Evolutionary conservation across 2,797 vertebrate genomes (phyloP).

Genomic region (Martes flavigula): DNA sequence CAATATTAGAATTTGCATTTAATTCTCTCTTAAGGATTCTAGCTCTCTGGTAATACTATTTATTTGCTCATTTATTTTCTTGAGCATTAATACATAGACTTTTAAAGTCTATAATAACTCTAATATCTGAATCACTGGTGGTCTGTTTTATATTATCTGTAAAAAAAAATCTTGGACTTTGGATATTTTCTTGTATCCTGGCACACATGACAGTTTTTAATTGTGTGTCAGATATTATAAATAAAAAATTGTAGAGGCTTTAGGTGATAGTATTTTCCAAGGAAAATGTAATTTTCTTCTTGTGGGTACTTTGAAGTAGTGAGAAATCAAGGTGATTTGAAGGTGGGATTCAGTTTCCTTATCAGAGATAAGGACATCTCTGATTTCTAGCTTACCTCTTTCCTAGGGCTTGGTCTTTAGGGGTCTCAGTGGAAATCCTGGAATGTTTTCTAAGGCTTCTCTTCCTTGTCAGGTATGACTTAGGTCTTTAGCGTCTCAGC

Average conservation of each 20-base stretch:
- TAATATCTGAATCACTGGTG: neutral
- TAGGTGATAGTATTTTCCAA: constrained; percentile 11
- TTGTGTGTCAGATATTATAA: neutral
- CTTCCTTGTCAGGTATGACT: neutral
- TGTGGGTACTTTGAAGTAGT: neutral
- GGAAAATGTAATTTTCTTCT: neutral
- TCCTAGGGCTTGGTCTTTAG: neutral
- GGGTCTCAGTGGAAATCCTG: neutral
- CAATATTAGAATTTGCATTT: neutral
- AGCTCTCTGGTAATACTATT: neutral
- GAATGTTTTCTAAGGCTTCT: neutral
- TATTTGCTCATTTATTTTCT: constrained; percentile 11
- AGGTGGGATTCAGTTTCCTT: neutral
- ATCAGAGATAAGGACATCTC: neutral
- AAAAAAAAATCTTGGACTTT: neutral
- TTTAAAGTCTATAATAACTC: neutral
- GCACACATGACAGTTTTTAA: neutral
- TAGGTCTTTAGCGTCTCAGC: neutral
- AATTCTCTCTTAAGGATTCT: neutral
- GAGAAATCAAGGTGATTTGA: neutral
- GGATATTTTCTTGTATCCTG: neutral
- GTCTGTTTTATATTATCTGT: neutral
- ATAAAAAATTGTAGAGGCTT: neutral
- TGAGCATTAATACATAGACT: neutral
- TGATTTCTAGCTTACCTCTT: neutral